Base-by-base conservation (phyloP, 2,888 invertebrate species). In the Isotomurus palustris region DNA sequence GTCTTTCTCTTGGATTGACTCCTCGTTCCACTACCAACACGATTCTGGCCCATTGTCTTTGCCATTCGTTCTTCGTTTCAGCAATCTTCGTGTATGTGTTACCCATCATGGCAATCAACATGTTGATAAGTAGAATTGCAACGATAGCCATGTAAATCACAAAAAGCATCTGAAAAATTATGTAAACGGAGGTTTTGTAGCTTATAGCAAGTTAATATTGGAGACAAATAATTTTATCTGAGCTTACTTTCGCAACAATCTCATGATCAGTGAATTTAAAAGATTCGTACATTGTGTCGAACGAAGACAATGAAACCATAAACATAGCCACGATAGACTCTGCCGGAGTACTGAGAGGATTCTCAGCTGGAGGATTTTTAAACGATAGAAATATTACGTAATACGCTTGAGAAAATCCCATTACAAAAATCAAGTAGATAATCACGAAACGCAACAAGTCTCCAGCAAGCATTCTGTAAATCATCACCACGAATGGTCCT, bases 91-190 rank as follows among this genome's bases (percentile, higher is more conserved):
- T 93, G 75, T 97, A 99, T 2, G 97, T 97, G 76, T 96, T 96
- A 0, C 96, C 97, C 97, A 97, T 97, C 96, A 97, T 97, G 64
- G 96, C 96, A 73, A 97, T 97, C 76, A 97, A 35, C 92, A 97
- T 93, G 81, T 97, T 97, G 50, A 97, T 91, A 57, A 97, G 79
- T 29, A 97, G 79, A 59, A 97, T 87, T 0, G 93, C 92, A 21
- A 96, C 97, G 74, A 96, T 88, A 56, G 88, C 90, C 93, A 97
- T 97, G 78, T 93, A 99, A 32, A 95, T 80, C n/a, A 96, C 88
- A 77, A 97, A 97, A 14, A 96, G 79, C 17, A 88, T 78, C 87
- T 88, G 78, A 6, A 76, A 76, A 56, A 22, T 19, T 44, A 14
- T 19, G 24, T 43, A 3, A 22, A 3, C 8, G 14, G 8, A 47